Evolutionary conservation across 2,113 vertebrate species (phyloP), one percentile per base, ranked within the genome.

Genomic region (Aptenodytes forsteri): DNA sequence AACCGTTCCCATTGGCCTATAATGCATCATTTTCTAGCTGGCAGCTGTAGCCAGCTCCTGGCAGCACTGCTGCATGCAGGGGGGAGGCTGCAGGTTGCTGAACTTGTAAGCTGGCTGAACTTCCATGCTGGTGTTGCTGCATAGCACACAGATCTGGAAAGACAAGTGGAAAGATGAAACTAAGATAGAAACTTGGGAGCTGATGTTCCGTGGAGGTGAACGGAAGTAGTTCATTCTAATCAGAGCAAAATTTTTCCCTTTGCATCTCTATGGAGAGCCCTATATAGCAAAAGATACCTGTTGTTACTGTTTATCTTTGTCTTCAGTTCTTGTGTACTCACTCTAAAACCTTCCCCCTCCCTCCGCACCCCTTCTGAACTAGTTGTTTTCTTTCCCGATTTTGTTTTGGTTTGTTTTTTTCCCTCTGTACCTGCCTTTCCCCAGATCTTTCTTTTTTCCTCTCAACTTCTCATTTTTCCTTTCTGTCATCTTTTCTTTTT

Each of bases 41-140:
- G 56, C 1, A 8, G 59, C 10, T 1, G 3, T 6, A 29, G 59
- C 58, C 83, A 1, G 17, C 19, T 56, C 65, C 40, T 20, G 0
- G 49, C 59, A 7, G 47, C 73, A 3, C 38, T 29, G 65, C 56
- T 16, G 18, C 0, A 3, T 16, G n/a, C 4, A 2, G 16, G 7
- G 42, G 36, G 38, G 8, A 42, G 36, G 40, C 36, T 46, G 87
- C 61, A 40, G 65, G 76, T 4, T 40, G 38, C 38, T 40, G 36
- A 20, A 4, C 44, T n/a, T 18, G 14, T 3, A 29, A 30, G 7
- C 30, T 25, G 84, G 5, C 69, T 79, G 47, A 46, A 3, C 75
- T 42, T 52, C 8, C 29, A 17, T 11, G 5, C 8, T 0, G 7
- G 30, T 4, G 30, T 3, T 32, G 40, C 36, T 42, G 47, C 18